Percentiles rank a stretch among this genome's conserved stretches.
phyloP scores from a whole-genome alignment of 2,888 invertebrate species.

The Pachliopta kotzebuea region DNA sequence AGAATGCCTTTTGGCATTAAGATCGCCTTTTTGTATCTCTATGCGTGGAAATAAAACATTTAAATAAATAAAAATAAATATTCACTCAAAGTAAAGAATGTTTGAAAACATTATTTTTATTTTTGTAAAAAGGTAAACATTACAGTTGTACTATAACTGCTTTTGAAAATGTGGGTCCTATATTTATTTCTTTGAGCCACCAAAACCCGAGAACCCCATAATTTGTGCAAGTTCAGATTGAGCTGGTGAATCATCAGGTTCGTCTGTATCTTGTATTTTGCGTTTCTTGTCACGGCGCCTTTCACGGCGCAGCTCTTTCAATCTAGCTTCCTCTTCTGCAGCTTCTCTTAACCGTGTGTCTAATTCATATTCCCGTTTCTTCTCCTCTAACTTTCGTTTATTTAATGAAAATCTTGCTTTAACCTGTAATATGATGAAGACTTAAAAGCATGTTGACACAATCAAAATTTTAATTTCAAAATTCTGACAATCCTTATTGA shows the following conservation, averaged over 20 bases:
- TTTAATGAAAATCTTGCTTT: conserved; percentile 95
- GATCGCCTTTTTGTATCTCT: too few species aligned
- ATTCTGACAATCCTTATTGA: too few species aligned
- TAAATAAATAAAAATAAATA: too few species aligned
- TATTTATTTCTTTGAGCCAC: conserved; percentile 87
- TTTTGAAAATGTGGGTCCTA: neutral
- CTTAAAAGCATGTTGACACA: neutral
- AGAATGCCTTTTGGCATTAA: too few species aligned
- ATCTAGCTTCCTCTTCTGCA: conserved; percentile 97
- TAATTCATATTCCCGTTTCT: conserved; percentile 97
- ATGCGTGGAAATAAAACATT: too few species aligned
- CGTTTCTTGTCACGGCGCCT: conserved; percentile 94
- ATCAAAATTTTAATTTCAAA: too few species aligned
- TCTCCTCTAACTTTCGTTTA: conserved; percentile 96
- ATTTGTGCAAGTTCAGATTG: conserved; percentile 90
- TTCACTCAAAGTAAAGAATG: too few species aligned
- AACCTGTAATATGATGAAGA: conserved; percentile 63
- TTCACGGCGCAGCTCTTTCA: conserved; percentile 93
- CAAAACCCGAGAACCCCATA: conserved; percentile 98
- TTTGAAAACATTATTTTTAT: neutral
- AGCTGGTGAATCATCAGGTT: conserved; percentile 70
- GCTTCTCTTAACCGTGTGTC: conserved; percentile 94
- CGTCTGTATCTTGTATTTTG: conserved; percentile 85
- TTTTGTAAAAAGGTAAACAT: neutral
- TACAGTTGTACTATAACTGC: neutral